phyloP scores from a whole-genome alignment of 2,113 vertebrate genomes.

The Clinocottus analis region DNA sequence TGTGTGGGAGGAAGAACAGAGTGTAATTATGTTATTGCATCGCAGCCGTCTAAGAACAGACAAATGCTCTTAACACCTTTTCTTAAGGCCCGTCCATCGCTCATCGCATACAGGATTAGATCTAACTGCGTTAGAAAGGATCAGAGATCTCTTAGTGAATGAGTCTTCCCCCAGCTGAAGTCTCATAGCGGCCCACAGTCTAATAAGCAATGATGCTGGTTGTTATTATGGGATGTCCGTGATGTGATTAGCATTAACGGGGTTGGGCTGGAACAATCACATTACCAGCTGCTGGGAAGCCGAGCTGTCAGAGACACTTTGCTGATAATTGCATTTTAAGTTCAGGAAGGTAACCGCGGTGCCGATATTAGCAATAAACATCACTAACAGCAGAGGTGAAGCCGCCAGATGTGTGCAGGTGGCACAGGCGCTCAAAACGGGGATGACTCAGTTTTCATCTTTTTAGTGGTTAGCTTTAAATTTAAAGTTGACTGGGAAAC shows the following conservation, averaged over 20 bases:
- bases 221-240: constrained; percentile 46
- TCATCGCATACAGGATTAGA: constrained; percentile 56
- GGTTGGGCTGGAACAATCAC: constrained; percentile 53
- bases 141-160: constrained; percentile 48
- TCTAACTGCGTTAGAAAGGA: constrained; percentile 65
- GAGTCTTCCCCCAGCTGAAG: constrained; percentile 27
- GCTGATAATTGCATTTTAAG: constrained; percentile 60
- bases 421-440: not conserved
- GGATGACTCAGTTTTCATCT: not conserved
- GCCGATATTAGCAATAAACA: constrained; percentile 6
- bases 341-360: constrained; percentile 37
- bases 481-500: not conserved
- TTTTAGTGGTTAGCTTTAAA: not conserved
- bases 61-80: constrained; percentile 65
- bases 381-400: constrained; percentile 3
- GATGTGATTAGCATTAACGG: constrained; percentile 66
- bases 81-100: constrained; percentile 61
- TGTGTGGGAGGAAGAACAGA: constrained; percentile 39
- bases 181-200: constrained; percentile 35
- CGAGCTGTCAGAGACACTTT: constrained; percentile 37
- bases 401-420: not conserved
- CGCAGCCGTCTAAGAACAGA: constrained; percentile 54
- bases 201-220: constrained; percentile 40
- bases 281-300: constrained; percentile 60
- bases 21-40: constrained; percentile 52